Evolutionary conservation across 1,140 invertebrate genomes (phyloP), one percentile per base, ranked within the genome.

Genomic region (Pseudomyrmex pallidus): DNA sequence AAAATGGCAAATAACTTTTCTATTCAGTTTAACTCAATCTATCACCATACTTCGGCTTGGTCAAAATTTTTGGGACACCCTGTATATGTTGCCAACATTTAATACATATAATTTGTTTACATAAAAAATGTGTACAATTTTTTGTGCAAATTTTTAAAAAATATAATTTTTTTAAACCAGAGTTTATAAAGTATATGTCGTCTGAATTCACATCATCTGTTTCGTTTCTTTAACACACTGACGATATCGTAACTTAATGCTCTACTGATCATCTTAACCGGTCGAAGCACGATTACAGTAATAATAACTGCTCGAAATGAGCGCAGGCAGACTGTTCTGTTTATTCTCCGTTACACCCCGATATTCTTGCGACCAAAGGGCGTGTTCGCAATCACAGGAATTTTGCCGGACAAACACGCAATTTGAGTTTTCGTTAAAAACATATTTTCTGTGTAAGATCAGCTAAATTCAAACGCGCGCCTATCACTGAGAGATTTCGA

Each of bases 271-370:
- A 22, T 86, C 76, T 86, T 73, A 87, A 87, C 85, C 80, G 73
- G 73, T 84, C 77, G 35, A 54, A 9, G 57, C 46, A 64, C 74
- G 76, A 83, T 48, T 54, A 48, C 48, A 83, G 54, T 63, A 87
- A 82, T 87, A 85, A 86, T 87, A 48, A 83, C 54, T 57, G 63
- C 54, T 87, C 74, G 56, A 87, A 82, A 84, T 87, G 87, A 68
- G 62, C 48, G 62, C 67, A 17, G 48, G 9, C 17, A 48, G 17
- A 57, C 52, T 59, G 87, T 77, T 84, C 56, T 48, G 56, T 66
- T 70, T 67, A 54, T 50, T 35, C 13, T 17, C 82, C 82, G 85
- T 87, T 85, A 86, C 82, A 88, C 74, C 68, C 74, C 70, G 74
- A 88, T 87, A 87, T 80, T 88, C 82, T 87, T 59, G 77, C 68